Conservation (phyloP, 2,113 vertebrate genomes). For the Lamprologus speciosus region DNA sequence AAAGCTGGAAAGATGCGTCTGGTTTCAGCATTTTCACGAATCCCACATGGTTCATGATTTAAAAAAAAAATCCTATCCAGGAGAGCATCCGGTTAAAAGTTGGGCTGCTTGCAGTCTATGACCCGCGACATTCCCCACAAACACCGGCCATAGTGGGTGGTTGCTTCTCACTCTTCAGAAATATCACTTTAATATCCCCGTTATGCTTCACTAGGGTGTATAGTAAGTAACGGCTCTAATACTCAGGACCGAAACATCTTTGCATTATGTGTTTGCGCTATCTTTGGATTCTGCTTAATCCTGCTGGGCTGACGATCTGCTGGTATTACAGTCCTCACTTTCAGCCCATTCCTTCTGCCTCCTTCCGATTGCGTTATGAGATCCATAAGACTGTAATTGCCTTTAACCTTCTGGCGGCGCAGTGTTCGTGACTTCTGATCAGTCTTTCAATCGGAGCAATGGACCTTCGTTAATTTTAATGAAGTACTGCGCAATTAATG, state of each 20-base stretch:
- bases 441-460: conserved; percentile 5
- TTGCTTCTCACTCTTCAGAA: background rate
- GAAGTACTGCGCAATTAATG: background rate
- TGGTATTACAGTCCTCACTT: background rate
- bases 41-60: background rate
- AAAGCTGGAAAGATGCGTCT: background rate
- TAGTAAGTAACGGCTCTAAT: background rate
- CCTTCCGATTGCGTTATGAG: background rate
- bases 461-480: background rate
- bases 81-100: background rate
- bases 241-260: background rate
- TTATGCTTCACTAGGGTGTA: background rate
- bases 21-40: background rate
- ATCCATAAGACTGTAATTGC: background rate
- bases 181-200: conserved; percentile 23
- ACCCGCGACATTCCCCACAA: background rate
- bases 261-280: background rate
- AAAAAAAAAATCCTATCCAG: background rate
- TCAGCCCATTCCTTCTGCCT: background rate
- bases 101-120: background rate
- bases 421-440: conserved; percentile 15
- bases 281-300: background rate
- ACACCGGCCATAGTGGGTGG: background rate
- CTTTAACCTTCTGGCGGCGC: background rate
- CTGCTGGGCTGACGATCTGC: background rate